Conservation (phyloP, 2,888 invertebrate species). For the Temnothorax unifasciatus region DNA sequence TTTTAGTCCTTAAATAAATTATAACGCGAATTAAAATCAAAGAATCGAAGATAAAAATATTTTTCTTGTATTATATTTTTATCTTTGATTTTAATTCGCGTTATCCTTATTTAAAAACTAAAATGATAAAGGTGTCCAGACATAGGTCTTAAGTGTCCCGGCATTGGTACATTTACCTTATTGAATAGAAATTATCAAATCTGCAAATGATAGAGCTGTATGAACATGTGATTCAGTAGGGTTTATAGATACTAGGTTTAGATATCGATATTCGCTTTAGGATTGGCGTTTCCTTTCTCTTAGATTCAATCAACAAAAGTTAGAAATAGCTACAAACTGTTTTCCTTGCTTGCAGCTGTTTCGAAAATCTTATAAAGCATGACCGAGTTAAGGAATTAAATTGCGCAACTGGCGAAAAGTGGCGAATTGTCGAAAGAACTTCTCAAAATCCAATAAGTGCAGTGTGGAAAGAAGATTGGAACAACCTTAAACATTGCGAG, state of each 20-base stretch:
- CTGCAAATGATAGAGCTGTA: not conserved
- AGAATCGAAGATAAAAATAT: too few relatives aligned
- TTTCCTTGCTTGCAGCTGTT: slow-evolving; percentile 45
- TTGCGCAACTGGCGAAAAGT: slow-evolving; percentile 50
- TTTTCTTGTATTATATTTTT: too few relatives aligned
- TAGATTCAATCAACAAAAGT: slow-evolving; percentile 11
- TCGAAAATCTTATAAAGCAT: slow-evolving; percentile 51
- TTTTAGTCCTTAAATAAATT: too few relatives aligned
- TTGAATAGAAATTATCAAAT: not conserved
- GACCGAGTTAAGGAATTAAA: slow-evolving; percentile 44
- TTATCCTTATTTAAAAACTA: too few relatives aligned
- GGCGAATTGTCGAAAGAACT: slow-evolving; percentile 52
- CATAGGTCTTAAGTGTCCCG: too few relatives aligned
- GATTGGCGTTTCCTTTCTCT: not conserved
- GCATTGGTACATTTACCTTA: not conserved
- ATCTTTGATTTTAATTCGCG: too few relatives aligned
- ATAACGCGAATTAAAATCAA: too few relatives aligned
- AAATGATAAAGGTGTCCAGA: too few relatives aligned
- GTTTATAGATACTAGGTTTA: not conserved
- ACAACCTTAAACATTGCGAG: slow-evolving; percentile 12
- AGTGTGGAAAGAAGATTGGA: slow-evolving; percentile 31
- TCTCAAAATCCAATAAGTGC: slow-evolving; percentile 46
- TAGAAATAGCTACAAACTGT: slow-evolving; percentile 29
- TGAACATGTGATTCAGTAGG: not conserved
- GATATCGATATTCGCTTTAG: not conserved